These are phyloP conservation scores for Ypsolopha scabrella DNA, from an alignment of 2,888 invertebrate species.

Conservation along the genomic window DNA sequence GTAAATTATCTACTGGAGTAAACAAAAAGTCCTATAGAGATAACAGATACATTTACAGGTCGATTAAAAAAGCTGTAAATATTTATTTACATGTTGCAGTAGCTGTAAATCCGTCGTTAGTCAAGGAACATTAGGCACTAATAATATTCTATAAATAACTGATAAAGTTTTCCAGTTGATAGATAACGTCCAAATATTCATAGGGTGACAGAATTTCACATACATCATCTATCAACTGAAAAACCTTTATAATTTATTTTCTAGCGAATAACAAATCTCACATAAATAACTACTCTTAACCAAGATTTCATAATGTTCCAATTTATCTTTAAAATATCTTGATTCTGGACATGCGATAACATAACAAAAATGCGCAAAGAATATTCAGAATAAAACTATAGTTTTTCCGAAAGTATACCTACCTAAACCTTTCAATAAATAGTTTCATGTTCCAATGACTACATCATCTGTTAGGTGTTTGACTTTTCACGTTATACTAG, in stretches of 20 bases:
- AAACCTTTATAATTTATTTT: no score
- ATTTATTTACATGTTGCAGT: not conserved
- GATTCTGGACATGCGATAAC: no score
- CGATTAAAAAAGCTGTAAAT: not conserved
- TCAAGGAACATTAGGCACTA: slow-evolving; percentile 17
- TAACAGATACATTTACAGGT: not conserved
- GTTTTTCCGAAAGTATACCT: not conserved
- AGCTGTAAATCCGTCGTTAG: not conserved
- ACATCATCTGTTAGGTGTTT: slow-evolving; percentile 7
- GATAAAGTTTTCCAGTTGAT: no score
- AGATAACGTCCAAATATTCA: no score
- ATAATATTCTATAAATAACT: not conserved
- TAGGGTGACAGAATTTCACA: no score
- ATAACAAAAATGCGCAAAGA: no score
- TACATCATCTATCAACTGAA: no score
- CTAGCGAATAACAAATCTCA: slow-evolving; percentile 29
- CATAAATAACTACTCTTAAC: slow-evolving; percentile 30
- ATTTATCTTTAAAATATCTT: no score
- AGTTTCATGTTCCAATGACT: slow-evolving; percentile 13
- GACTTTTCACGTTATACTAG: slow-evolving; percentile 11
- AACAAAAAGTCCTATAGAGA: not conserved
- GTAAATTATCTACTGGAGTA: not conserved
- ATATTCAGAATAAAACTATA: not conserved
- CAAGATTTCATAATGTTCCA: no score
- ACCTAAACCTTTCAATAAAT: slow-evolving; percentile 19